Evolutionary conservation across 2,888 invertebrate genomes (phyloP).

Genomic region (Molorchus minor): DNA sequence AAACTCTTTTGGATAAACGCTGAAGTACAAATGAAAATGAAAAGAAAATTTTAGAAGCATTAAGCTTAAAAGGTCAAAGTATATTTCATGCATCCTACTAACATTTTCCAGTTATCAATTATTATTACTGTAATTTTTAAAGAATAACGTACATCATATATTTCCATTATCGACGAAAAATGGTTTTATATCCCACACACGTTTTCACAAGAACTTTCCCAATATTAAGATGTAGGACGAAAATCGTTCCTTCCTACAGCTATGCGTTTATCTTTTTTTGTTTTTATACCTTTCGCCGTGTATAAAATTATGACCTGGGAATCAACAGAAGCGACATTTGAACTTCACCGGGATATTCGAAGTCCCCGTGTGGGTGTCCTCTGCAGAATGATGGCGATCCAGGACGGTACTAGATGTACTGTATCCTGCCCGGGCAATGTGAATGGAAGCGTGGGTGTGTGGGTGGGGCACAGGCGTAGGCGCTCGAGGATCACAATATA

Average conservation of each 20-base stretch:
- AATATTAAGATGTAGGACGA: not conserved
- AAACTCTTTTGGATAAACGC: no score
- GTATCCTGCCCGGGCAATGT: conserved; percentile 49
- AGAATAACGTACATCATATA: not conserved
- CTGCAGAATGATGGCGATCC: conserved; percentile 45
- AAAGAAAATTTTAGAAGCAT: no score
- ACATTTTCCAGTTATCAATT: no score
- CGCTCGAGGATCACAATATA: conserved; percentile 16
- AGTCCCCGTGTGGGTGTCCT: conserved; percentile 45
- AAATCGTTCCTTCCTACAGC: not conserved
- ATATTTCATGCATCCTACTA: no score
- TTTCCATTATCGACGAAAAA: not conserved
- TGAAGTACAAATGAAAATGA: no score
- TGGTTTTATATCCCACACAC: not conserved
- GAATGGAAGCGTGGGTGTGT: conserved; percentile 50
- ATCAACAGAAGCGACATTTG: conserved; percentile 1
- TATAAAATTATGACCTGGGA: not conserved
- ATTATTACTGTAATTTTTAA: no score
- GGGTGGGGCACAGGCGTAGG: conserved; percentile 28
- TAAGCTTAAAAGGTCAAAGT: no score
- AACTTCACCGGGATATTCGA: conserved; percentile 31
- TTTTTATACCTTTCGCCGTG: not conserved
- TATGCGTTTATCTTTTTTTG: not conserved
- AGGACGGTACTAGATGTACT: conserved; percentile 27
- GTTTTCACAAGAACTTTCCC: not conserved